Percentiles rank a stretch among this genome's conserved stretches.
Conservation (phyloP, 2,113 vertebrate genomes). For the Astur gentilis region DNA sequence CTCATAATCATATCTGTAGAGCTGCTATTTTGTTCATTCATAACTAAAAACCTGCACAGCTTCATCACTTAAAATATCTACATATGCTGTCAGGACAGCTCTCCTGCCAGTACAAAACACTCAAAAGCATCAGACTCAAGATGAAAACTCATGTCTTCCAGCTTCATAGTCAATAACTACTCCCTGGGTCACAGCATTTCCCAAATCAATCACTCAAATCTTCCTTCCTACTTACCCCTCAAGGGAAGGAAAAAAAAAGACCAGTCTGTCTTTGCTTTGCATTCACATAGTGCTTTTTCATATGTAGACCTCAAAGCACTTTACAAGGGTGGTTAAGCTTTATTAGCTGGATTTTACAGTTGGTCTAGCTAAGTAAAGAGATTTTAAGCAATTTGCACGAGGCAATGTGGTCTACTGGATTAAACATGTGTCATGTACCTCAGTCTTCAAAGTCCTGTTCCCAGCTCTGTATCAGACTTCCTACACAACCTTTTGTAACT, state of each 20-base stretch:
- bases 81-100: background rate
- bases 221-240: background rate
- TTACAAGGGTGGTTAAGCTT: slow-evolving; percentile 47
- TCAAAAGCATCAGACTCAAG: background rate
- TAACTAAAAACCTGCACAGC: background rate
- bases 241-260: background rate
- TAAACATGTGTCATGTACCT: background rate
- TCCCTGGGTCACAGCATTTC: background rate
- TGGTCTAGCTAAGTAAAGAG: slow-evolving; percentile 50
- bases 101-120: background rate
- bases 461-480: background rate
- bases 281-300: background rate
- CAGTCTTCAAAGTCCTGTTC: background rate
- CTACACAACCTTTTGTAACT: background rate
- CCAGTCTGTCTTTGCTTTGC: background rate
- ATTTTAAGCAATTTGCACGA: slow-evolving; percentile 20
- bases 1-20: background rate
- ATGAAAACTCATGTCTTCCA: background rate
- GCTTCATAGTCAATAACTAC: background rate
- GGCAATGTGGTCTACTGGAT: background rate
- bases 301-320: background rate
- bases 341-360: slow-evolving; percentile 56
- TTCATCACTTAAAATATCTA: background rate
- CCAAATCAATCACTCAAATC: background rate
- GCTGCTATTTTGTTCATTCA: background rate